Evolutionary conservation across 64 coral and sea anemone genomes (phyloP).

Genomic region (Montipora efflorescens): DNA sequence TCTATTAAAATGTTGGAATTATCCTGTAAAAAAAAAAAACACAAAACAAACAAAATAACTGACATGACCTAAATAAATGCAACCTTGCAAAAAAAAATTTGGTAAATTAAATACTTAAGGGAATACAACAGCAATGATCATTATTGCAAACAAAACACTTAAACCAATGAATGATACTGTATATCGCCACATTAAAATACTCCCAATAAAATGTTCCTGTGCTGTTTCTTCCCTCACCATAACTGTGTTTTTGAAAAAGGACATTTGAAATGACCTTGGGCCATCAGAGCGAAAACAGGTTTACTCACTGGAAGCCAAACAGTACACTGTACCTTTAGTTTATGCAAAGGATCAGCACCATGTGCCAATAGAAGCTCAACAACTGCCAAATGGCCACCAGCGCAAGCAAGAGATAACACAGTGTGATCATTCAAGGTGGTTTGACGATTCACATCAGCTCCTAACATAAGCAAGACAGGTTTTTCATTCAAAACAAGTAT

Average conservation of each 20-base stretch:
- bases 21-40: slow-evolving; percentile 66
- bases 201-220: too few relatives aligned
- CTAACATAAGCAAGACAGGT: slow-evolving; percentile 21
- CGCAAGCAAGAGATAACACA: slow-evolving; percentile 97
- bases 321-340: slow-evolving; percentile 91
- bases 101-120: background rate
- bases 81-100: background rate
- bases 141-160: too few relatives aligned
- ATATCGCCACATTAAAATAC: too few relatives aligned
- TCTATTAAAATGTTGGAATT: slow-evolving; percentile 97
- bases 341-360: slow-evolving; percentile 95
- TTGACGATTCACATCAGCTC: slow-evolving; percentile 93
- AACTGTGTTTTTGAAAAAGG: too few relatives aligned
- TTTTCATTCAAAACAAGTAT: background rate
- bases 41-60: background rate
- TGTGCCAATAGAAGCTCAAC: slow-evolving; percentile 95
- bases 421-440: slow-evolving; percentile 97
- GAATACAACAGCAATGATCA: too few relatives aligned
- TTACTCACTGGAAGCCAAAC: background rate
- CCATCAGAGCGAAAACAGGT: background rate
- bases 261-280: too few relatives aligned
- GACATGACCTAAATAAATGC: background rate
- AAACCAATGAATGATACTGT: too few relatives aligned
- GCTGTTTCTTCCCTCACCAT: too few relatives aligned
- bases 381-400: slow-evolving; percentile 95